Evolutionary conservation across 2,888 invertebrate genomes (phyloP), one percentile per base, ranked within the genome.

Genomic region (Brachypalpus laphriformis): DNA sequence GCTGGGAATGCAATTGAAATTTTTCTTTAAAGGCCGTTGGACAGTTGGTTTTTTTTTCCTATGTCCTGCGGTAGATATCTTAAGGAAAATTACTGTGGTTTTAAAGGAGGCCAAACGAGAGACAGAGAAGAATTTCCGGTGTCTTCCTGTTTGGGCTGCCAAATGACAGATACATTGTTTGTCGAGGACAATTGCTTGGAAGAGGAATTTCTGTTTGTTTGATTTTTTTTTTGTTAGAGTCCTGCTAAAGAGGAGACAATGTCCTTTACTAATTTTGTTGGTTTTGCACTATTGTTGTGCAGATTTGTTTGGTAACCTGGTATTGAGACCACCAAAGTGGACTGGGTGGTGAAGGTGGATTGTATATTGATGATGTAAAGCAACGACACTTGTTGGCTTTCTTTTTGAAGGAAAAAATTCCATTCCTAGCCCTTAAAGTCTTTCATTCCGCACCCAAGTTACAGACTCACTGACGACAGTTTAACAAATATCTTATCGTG

Each of bases 191-290:
- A 80, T 85, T 68, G 68, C 57, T 75, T 22, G 51, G n/a, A n/a
- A n/a, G 47, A 56, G 37, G 47, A 56, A 47, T 31, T 51, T 56
- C 63, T 75, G 54, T 37, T 63, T 34, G 49, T 72, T 66, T 59
- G 59, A 61, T 37, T 70, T 72, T 78, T 51, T 20, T 54, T 9
- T 31, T n/a, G 34, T 49, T 18, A 45, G 37, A 75, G 8, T 63
- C n/a, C 54, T 59, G 8, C n/a, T 37, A 61, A 61, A 34, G 45
- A 66, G 47, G 25, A 70, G 20, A 40, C 85, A 81, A 76, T 85
- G 54, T 28, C 28, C 42, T 59, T 76, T 8, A 61, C 85, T 85
- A 81, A 85, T 81, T 85, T 78, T 85, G 81, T 85, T 85, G 81
- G 59, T 81, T 85, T 85, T 65, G 11, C 31, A 8, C 70, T 59